A percentile compares a stretch with the other conserved stretches of the same genome.
Conservation (phyloP, 2,113 vertebrate species). For the Mustelus asterias region DNA sequence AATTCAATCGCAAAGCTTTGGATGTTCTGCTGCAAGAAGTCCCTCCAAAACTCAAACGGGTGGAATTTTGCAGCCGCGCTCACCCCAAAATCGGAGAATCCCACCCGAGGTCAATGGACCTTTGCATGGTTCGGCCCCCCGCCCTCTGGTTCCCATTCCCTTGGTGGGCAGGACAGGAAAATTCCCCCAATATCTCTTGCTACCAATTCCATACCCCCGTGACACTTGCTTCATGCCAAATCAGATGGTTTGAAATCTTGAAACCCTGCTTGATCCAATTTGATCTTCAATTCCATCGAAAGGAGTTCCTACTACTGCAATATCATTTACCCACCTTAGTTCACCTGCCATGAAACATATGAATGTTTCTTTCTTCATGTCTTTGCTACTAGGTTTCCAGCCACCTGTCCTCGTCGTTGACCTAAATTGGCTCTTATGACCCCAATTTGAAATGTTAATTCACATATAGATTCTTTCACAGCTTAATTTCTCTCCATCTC, state of each 20-base stretch:
- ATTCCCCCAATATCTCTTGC: neutral
- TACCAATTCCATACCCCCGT: neutral
- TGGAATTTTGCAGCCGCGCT: too few species aligned
- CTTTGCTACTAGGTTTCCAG: neutral
- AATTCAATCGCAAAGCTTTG: neutral
- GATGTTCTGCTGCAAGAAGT: too few species aligned
- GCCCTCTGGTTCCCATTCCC: too few species aligned
- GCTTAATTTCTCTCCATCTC: neutral
- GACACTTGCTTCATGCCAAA: neutral
- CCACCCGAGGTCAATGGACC: too few species aligned
- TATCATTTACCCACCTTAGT: neutral
- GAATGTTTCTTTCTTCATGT: too few species aligned
- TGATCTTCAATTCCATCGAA: neutral
- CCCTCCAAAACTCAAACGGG: neutral
- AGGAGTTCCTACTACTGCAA: neutral
- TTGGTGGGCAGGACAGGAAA: too few species aligned
- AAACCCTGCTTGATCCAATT: neutral
- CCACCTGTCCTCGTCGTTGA: neutral
- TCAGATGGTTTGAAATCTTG: neutral
- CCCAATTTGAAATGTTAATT: neutral
- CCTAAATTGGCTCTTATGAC: neutral
- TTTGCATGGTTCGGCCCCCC: too few species aligned
- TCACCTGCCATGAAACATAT: neutral
- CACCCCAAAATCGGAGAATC: too few species aligned
- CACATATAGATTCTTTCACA: neutral